These are phyloP conservation scores for Mylabris phalerata DNA, from an alignment of 1,140 invertebrate species.

Conservation along the genomic window DNA sequence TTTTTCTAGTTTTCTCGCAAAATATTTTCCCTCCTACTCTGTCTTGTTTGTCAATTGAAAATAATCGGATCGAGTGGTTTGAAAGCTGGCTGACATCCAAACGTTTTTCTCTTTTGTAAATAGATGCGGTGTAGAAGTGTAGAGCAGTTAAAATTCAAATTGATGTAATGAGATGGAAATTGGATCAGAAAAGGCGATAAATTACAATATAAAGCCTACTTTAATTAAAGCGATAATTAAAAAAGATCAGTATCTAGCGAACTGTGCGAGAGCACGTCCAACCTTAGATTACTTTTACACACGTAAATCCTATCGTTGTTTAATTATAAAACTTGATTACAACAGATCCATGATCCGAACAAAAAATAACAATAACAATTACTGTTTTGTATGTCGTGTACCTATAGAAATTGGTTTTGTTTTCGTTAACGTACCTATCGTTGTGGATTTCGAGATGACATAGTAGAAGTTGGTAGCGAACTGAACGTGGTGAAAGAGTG, in stretches of 20 bases:
- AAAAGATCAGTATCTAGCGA: conserved; percentile 36
- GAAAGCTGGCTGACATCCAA: conserved; percentile 14
- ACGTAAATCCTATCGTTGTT: conserved; percentile 16
- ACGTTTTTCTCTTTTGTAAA: conserved; percentile 13
- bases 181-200: conserved; percentile 33
- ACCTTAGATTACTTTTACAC: conserved; percentile 23
- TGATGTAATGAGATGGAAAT: conserved; percentile 38
- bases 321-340: no score
- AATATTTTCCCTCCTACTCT: no score
- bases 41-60: no score
- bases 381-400: no score
- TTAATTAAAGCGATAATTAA: conserved; percentile 42
- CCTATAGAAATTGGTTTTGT: no score
- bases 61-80: background rate
- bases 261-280: conserved; percentile 18
- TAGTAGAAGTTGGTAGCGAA: no score
- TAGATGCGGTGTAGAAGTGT: conserved; percentile 1
- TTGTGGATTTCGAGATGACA: no score
- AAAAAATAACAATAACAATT: no score
- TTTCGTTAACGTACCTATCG: no score
- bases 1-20: no score
- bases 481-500: conserved; percentile 2
- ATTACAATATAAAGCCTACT: conserved; percentile 38
- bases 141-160: conserved; percentile 31
- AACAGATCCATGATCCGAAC: no score